Evolutionary conservation across 1,140 invertebrate species (phyloP).

Genomic region (Rhopalosiphum padi): DNA sequence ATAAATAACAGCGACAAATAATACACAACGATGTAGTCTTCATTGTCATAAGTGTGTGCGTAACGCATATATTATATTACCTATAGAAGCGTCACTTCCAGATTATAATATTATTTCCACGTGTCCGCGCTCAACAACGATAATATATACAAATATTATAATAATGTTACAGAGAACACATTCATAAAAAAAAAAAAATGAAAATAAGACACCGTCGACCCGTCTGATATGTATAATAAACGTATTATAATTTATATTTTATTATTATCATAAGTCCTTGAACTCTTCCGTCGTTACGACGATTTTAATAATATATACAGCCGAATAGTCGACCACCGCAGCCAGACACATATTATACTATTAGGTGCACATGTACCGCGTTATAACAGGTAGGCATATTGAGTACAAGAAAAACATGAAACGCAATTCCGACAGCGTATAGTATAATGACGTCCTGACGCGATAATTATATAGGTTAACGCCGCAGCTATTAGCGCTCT

Average conservation of each 20-base stretch:
- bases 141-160: background rate
- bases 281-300: background rate
- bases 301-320: background rate
- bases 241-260: background rate
- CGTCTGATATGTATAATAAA: background rate
- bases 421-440: background rate
- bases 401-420: background rate
- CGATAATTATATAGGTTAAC: constrained; percentile 6
- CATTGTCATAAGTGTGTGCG: background rate
- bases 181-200: background rate
- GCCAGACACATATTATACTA: background rate
- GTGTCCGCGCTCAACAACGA: background rate
- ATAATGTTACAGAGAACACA: background rate
- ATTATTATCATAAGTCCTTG: background rate
- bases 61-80: background rate
- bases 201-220: background rate
- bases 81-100: background rate
- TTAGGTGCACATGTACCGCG: background rate
- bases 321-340: background rate
- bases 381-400: background rate
- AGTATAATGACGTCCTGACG: background rate
- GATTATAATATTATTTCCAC: background rate
- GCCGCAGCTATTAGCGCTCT: background rate
- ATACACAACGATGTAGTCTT: background rate
- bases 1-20: background rate